Percentiles rank a stretch among this genome's conserved stretches.
Evolutionary conservation across 2,797 vertebrate genomes (phyloP).

Genomic region (Phyllotis vaccarum): DNA sequence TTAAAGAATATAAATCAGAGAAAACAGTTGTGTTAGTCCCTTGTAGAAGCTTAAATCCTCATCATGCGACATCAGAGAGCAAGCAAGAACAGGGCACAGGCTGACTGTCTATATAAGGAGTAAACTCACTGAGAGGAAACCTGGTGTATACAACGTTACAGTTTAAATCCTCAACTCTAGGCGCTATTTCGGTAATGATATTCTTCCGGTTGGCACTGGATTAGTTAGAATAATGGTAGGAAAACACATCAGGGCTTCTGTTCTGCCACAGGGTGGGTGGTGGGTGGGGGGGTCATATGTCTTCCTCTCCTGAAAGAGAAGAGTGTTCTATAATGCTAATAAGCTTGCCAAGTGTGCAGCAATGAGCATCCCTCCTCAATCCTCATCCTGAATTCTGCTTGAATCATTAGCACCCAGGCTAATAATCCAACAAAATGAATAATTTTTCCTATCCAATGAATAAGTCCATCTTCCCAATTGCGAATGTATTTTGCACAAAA

Average conservation of each 20-base stretch:
- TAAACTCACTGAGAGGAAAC: slow-evolving; percentile 50
- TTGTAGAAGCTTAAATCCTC: background rate
- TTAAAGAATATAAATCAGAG: background rate
- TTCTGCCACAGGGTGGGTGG: background rate
- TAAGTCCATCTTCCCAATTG: slow-evolving; percentile 51
- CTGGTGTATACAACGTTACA: background rate
- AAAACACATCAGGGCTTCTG: slow-evolving; percentile 46
- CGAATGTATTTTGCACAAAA: slow-evolving; percentile 32
- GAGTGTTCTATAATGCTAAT: background rate
- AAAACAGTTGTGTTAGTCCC: background rate
- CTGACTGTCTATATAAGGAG: background rate
- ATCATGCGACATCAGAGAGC: background rate
- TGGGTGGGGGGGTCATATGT: background rate
- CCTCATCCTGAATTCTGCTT: background rate
- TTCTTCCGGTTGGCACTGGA: background rate
- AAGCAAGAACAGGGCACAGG: background rate
- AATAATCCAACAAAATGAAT: slow-evolving; percentile 32
- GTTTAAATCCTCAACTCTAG: slow-evolving; percentile 20
- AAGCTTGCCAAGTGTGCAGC: background rate
- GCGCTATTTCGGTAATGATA: slow-evolving; percentile 9
- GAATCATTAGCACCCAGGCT: background rate
- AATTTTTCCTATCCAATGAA: background rate
- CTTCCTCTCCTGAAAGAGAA: background rate
- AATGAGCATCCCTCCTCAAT: background rate
- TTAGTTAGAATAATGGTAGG: background rate